Evolutionary conservation across 2,888 invertebrate genomes (phyloP).

Genomic region (Baccha elongata): DNA sequence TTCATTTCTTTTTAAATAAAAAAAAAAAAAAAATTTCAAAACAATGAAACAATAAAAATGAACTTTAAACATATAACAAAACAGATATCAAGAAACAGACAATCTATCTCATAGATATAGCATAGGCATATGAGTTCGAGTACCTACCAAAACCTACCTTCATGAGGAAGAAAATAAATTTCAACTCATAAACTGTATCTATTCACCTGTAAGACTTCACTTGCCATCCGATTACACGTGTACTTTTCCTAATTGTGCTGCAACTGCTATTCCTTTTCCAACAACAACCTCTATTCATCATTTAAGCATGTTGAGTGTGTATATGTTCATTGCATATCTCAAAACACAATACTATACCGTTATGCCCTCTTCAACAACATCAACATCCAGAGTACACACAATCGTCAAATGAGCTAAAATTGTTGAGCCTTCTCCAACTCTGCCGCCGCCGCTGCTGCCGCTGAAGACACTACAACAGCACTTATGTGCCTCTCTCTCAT

Average conservation of each 20-base stretch:
- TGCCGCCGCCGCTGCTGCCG: background rate
- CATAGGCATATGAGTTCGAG: too few species aligned
- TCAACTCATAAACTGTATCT: conserved; percentile 52
- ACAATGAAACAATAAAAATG: conserved; percentile 31
- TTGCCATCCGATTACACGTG: conserved; percentile 65
- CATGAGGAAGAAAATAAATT: conserved; percentile 23
- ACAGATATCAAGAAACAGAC: background rate
- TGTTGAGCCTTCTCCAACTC: conserved; percentile 54
- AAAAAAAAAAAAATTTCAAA: background rate
- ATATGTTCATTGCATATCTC: conserved; percentile 8
- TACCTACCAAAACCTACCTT: too few species aligned
- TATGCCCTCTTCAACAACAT: conserved; percentile 15
- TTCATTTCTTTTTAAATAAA: background rate
- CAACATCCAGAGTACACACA: conserved; percentile 13
- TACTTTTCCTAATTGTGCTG: conserved; percentile 65
- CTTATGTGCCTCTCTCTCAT: conserved; percentile 58
- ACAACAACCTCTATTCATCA: background rate
- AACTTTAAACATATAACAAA: conserved; percentile 15
- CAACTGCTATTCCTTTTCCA: conserved; percentile 40
- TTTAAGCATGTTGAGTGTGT: background rate
- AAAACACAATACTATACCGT: conserved; percentile 40
- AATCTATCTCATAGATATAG: background rate
- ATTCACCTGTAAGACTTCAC: conserved; percentile 56
- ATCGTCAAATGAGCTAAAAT: conserved; percentile 57
- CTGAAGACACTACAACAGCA: conserved; percentile 43